These are phyloP conservation scores for Cuculus canorus DNA, from an alignment of 2,797 vertebrate genomes.

Conservation along the genomic window DNA sequence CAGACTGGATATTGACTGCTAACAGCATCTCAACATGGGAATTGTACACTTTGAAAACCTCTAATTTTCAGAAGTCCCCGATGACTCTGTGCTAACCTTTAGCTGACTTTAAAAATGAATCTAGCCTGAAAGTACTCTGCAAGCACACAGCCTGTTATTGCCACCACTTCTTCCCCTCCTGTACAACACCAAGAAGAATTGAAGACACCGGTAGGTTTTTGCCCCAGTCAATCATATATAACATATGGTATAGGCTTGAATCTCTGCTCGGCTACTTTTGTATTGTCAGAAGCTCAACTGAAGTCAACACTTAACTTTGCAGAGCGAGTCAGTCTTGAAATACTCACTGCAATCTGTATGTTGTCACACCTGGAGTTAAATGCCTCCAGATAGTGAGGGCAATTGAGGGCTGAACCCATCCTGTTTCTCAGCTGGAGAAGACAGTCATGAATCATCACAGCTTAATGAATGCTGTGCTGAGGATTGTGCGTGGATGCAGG, in stretches of 20 bases:
- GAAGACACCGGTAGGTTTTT: neutral
- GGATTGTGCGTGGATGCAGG: neutral
- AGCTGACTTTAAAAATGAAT: neutral
- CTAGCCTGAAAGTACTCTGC: neutral
- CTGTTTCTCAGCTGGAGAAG: conserved; percentile 34
- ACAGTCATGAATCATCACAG: conserved; percentile 36
- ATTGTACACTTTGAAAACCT: conserved; percentile 4
- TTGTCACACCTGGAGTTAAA: neutral
- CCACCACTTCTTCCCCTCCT: neutral
- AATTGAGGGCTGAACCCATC: neutral
- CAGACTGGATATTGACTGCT: neutral
- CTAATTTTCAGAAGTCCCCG: conserved; percentile 21
- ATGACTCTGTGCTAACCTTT: neutral
- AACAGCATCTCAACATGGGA: neutral
- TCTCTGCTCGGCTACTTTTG: neutral
- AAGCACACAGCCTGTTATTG: neutral
- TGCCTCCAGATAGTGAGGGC: conserved; percentile 27
- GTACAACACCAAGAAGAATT: neutral
- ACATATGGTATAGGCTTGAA: neutral
- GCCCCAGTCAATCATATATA: neutral
- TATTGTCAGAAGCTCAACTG: neutral
- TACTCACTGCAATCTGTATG: neutral
- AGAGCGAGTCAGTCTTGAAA: neutral
- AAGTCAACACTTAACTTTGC: neutral
- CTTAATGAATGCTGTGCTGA: conserved; percentile 36